Percentiles rank a stretch among this genome's conserved stretches.
phyloP scores from a whole-genome alignment of 2,888 invertebrate species.

The Molorchus minor region DNA sequence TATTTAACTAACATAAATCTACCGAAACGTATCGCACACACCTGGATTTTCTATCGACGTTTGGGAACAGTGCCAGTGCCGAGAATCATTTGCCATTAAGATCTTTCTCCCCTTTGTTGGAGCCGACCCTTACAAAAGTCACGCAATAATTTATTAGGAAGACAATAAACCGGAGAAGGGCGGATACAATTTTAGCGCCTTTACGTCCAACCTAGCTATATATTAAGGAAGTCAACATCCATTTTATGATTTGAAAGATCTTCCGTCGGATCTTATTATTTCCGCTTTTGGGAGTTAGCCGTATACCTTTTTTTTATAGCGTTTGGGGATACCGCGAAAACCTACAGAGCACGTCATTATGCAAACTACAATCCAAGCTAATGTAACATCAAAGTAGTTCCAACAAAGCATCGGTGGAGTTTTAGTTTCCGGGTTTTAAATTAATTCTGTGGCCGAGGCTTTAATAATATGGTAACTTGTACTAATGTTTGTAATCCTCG shows the following conservation, averaged over 20 bases:
- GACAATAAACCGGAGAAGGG: conserved; percentile 37
- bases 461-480: conserved; percentile 6
- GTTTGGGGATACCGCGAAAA: conserved; percentile 20
- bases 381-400: conserved; percentile 27
- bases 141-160: conserved; percentile 40
- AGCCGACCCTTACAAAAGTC: conserved; percentile 36
- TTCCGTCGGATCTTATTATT: conserved; percentile 13
- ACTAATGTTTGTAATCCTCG: neutral
- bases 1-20: neutral
- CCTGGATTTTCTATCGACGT: conserved; percentile 19
- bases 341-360: conserved; percentile 10
- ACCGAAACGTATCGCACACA: conserved; percentile 8
- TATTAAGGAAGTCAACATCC: conserved; percentile 26
- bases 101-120: conserved; percentile 32
- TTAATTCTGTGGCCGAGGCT: conserved; percentile 20
- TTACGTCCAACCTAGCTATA: conserved; percentile 28
- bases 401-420: conserved; percentile 26
- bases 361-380: conserved; percentile 22
- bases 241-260: conserved; percentile 30
- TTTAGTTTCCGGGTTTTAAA: conserved; percentile 21
- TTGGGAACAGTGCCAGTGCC: conserved; percentile 8
- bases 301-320: conserved; percentile 13
- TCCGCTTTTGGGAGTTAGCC: neutral
- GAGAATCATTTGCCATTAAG: conserved; percentile 34
- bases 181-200: conserved; percentile 34